Evolutionary conservation across 2,113 vertebrate genomes (phyloP).

Genomic region (Myanophis thanlyinensis): DNA sequence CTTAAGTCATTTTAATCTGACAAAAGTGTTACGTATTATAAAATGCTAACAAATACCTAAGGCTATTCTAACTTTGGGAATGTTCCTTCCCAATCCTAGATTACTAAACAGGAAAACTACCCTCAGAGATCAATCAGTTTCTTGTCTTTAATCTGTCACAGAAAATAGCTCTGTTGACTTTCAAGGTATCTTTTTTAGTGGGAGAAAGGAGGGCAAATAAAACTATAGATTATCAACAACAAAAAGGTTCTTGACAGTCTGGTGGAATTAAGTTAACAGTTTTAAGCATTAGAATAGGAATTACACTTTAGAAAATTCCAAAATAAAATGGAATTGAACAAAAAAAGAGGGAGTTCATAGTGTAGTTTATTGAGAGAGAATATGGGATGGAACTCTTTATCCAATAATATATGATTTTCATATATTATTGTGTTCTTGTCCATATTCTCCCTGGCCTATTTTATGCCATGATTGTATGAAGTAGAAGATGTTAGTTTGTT

Average conservation of each 20-base stretch:
- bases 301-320: background rate
- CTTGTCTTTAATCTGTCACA: background rate
- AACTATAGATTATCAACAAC: background rate
- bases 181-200: background rate
- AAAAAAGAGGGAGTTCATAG: background rate
- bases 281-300: background rate
- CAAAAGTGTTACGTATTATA: background rate
- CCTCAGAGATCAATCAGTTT: background rate
- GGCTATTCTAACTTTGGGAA: background rate
- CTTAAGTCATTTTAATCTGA: background rate
- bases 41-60: background rate
- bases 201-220: background rate
- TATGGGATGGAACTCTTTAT: background rate
- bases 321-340: background rate
- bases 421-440: background rate
- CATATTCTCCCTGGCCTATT: background rate
- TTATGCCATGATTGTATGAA: background rate
- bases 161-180: background rate
- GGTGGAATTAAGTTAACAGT: accelerated
- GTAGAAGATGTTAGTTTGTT: background rate
- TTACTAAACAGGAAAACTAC: background rate
- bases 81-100: background rate
- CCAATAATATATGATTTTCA: background rate
- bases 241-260: background rate
- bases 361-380: background rate